Percentiles rank a stretch among this genome's conserved stretches.
Conservation (phyloP, 2,113 vertebrate genomes). For the Ginglymostoma cirratum region DNA sequence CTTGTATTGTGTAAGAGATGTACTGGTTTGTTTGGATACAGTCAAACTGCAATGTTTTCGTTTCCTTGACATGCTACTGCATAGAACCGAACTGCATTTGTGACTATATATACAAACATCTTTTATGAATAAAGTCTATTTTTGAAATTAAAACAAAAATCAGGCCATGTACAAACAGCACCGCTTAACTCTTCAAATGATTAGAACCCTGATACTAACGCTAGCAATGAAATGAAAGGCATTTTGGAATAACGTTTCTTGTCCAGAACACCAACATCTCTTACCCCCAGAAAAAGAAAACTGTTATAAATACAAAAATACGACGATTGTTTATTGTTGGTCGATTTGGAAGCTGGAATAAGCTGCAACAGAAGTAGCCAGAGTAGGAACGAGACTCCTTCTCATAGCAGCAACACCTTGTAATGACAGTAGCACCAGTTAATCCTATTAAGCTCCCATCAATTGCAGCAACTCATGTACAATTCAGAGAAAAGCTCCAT, state of each 20-base stretch:
- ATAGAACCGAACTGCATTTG: too few species aligned
- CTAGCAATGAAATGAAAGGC: neutral
- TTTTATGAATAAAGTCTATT: too few species aligned
- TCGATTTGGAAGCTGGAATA: neutral
- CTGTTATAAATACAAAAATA: neutral
- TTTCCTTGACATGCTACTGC: too few species aligned
- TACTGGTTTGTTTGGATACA: too few species aligned
- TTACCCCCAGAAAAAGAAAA: neutral
- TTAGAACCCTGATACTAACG: neutral
- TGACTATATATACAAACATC: too few species aligned
- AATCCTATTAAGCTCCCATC: constrained; percentile 30
- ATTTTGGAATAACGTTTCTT: neutral
- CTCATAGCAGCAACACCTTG: neutral
- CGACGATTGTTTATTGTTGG: neutral
- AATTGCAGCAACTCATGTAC: neutral
- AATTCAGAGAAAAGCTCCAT: constrained; percentile 20
- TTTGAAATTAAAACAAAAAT: neutral
- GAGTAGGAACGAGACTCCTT: neutral
- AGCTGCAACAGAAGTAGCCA: neutral
- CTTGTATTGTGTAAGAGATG: too few species aligned
- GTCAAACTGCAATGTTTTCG: too few species aligned
- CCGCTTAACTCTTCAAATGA: neutral
- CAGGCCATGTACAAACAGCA: neutral
- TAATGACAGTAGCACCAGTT: constrained; percentile 14
- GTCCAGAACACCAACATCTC: neutral